These are phyloP conservation scores for Psephotus haematonotus DNA, from an alignment of 2,113 vertebrate genomes.

Conservation along the genomic window DNA sequence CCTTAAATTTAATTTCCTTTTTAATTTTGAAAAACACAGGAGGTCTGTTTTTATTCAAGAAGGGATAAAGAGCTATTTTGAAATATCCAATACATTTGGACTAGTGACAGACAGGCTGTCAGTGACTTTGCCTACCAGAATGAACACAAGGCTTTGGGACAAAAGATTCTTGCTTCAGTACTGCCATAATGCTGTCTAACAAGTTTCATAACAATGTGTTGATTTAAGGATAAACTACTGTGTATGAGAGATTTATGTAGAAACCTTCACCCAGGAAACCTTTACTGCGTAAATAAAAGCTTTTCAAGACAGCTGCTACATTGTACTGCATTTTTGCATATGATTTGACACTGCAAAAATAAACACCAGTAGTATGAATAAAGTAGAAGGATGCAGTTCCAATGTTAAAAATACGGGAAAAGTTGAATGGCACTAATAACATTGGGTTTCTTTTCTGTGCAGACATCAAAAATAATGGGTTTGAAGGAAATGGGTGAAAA, in stretches of 20 bases:
- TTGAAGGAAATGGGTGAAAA: conserved; percentile 20
- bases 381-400: background rate
- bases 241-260: background rate
- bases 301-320: background rate
- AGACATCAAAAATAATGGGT: background rate
- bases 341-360: background rate
- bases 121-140: background rate
- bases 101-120: background rate
- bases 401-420: background rate
- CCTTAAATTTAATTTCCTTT: background rate
- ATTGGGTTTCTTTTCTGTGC: background rate
- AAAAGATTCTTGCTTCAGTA: background rate
- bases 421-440: background rate
- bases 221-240: background rate
- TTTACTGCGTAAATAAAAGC: background rate
- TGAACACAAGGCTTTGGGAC: background rate
- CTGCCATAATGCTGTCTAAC: background rate
- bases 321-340: background rate
- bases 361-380: background rate
- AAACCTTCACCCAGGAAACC: background rate
- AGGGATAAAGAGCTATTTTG: background rate
- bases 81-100: background rate
- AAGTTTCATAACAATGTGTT: background rate
- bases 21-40: background rate
- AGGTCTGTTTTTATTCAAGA: background rate